Evolutionary conservation across 2,797 vertebrate species (phyloP), one percentile per base, ranked within the genome.

Genomic region (Phataginus tetradactyla): DNA sequence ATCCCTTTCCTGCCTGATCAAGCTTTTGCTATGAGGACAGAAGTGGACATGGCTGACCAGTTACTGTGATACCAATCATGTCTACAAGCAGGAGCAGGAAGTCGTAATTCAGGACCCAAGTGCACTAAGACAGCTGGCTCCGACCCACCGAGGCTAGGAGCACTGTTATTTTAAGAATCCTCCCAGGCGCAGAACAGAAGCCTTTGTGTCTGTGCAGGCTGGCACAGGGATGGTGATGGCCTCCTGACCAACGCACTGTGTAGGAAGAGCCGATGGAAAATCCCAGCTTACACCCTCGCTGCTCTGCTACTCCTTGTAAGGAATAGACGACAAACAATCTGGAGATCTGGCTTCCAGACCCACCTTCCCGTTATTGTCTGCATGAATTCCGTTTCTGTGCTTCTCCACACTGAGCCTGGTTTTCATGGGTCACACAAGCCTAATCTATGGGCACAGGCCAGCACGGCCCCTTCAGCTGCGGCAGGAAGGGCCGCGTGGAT

Each of bases 141-240:
- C 83, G 79, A 89, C 89, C 93, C 94, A 72, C 86, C 71, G 91
- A 91, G 86, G 81, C 64, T 49, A 59, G 83, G 89, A 91, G 89
- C 20, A 7, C 29, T 59, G 51, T 92, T 96, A 90, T 96, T 96
- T 96, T 92, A 92, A 96, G 96, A 91, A 88, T 86, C 85, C 78
- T 96, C 89, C 53, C 71, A 89, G 86, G 91, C 86, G 80, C 53
- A 59, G 63, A 75, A 23, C 9, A 72, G 69, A 78, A 94, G 83
- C 49, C 72, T 94, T 88, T 88, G 59, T 88, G 94, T 42, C 51
- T 91, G 74, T 75, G 95, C 89, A 86, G 91, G 79, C 4, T 95
- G 96, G 95, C 55, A 23, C 29, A n/a, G 8, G 69, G 53, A 15
- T 61, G 68, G 68, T 53, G 27, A 34, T 74, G 86, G 51, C 68